phyloP scores from a whole-genome alignment of 2,113 vertebrate genomes.

The Fulmarus glacialis region DNA sequence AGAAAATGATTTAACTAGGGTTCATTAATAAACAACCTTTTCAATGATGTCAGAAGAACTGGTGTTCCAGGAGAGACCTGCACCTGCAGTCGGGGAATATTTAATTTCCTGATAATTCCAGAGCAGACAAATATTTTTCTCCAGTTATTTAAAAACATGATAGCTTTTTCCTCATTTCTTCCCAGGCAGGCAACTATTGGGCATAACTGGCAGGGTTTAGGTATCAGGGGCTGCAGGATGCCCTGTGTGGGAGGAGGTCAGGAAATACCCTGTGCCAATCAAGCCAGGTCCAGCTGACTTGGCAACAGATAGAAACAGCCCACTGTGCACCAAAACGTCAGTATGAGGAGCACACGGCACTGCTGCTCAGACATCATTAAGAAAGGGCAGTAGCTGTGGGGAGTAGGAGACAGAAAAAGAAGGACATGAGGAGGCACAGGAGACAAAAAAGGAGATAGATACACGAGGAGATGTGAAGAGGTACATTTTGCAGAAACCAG shows the following conservation, averaged over 20 bases:
- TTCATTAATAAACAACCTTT: background rate
- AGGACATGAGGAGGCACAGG: background rate
- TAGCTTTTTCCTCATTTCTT: background rate
- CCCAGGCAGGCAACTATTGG: background rate
- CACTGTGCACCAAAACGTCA: background rate
- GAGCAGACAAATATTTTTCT: background rate
- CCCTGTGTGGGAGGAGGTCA: background rate
- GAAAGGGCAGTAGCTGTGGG: background rate
- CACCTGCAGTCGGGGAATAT: background rate
- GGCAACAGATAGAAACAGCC: background rate
- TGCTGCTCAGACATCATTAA: background rate
- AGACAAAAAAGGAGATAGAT: background rate
- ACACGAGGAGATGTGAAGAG: fast-evolving
- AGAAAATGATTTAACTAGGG: background rate
- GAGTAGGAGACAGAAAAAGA: background rate
- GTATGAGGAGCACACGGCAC: background rate
- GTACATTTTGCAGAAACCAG: background rate
- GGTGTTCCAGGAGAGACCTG: background rate
- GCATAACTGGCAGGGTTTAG: background rate
- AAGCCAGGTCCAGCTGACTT: background rate
- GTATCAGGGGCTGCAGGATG: background rate
- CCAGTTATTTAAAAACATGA: background rate
- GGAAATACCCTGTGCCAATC: background rate
- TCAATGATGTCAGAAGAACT: background rate
- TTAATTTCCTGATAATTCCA: background rate